phyloP scores from a whole-genome alignment of 2,797 vertebrate species.

The Vespertilio murinus region DNA sequence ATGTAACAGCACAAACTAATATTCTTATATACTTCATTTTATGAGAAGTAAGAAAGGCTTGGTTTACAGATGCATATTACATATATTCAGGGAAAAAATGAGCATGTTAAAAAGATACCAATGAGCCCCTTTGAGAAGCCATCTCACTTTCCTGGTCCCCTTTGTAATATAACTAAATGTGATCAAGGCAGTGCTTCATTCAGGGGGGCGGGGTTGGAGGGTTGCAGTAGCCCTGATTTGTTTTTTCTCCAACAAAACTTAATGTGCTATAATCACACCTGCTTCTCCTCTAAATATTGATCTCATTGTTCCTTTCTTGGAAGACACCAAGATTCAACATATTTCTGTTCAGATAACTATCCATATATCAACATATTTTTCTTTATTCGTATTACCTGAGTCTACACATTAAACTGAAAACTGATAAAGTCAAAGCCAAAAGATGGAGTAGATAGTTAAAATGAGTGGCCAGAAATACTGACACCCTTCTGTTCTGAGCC shows the following conservation, averaged over 20 bases:
- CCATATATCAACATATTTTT: not conserved
- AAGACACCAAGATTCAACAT: not conserved
- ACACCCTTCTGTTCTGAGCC: not conserved
- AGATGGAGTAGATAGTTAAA: not conserved
- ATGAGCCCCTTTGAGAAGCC: not conserved
- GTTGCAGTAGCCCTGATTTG: not conserved
- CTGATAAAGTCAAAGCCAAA: not conserved
- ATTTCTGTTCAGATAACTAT: not conserved
- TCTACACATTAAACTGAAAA: not conserved
- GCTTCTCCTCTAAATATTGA: not conserved
- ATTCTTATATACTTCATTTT: not conserved
- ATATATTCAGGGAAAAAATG: not conserved
- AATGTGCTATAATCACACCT: not conserved
- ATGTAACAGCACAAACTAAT: not conserved
- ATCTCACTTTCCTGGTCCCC: not conserved
- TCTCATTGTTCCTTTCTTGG: not conserved
- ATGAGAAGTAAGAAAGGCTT: not conserved
- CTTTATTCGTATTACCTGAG: not conserved
- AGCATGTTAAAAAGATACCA: not conserved
- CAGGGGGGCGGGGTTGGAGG: accelerated
- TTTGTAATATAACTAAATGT: not conserved
- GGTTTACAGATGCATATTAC: not conserved
- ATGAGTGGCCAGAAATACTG: conserved; percentile 2
- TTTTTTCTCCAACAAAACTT: not conserved
- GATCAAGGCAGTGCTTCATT: not conserved